A percentile compares a stretch with the other conserved stretches of the same genome.
Evolutionary conservation across 2,888 invertebrate genomes (phyloP).

Genomic region (Pyrrhia umbra): DNA sequence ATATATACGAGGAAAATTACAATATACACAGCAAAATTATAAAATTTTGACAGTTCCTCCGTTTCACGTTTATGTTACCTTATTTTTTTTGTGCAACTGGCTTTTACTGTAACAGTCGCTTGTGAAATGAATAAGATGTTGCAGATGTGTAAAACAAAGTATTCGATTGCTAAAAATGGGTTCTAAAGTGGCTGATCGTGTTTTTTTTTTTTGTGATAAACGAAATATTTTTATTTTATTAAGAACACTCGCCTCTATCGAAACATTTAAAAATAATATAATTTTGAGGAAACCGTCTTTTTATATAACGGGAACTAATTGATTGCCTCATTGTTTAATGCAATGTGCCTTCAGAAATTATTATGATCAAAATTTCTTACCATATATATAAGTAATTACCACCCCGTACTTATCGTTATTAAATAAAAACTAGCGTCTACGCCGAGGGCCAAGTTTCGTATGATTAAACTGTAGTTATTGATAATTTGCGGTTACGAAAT

Average conservation of each 20-base stretch:
- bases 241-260: no score
- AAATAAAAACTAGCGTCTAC: background rate
- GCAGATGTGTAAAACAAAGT: background rate
- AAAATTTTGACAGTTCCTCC: no score
- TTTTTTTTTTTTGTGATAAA: background rate
- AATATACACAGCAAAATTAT: no score
- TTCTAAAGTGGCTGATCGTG: background rate
- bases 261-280: background rate
- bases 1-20: no score
- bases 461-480: conserved; percentile 5
- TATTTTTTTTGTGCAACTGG: no score
- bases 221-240: no score
- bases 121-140: background rate
- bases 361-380: background rate
- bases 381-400: background rate
- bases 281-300: background rate
- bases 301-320: no score
- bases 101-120: no score
- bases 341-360: no score
- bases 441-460: conserved; percentile 23
- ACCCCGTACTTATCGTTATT: background rate
- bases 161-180: background rate
- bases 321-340: no score
- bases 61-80: no score
- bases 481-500: conserved; percentile 19